phyloP scores from a whole-genome alignment of 1,140 invertebrate genomes.

The Temnothorax nylanderi region DNA sequence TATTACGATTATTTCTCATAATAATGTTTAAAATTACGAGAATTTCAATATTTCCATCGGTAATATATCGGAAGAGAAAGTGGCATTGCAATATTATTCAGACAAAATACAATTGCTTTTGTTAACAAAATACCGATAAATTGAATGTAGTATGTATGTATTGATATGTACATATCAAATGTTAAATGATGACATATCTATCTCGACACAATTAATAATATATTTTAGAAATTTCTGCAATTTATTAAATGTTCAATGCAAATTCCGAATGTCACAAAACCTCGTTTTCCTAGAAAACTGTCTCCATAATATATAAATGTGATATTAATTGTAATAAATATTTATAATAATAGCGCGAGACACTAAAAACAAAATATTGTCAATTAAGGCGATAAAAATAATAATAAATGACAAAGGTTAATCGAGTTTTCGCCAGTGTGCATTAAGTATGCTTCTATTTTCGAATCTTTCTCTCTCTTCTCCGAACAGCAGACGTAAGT shows the following conservation, averaged over 20 bases:
- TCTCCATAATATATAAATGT: neutral
- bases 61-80: slow-evolving; percentile 6
- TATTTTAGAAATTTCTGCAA: slow-evolving; percentile 19
- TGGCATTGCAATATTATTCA: slow-evolving; percentile 20
- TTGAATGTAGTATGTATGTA: slow-evolving; percentile 27
- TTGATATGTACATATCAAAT: neutral
- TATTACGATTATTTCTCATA: neutral
- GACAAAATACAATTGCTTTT: slow-evolving; percentile 34
- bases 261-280: slow-evolving; percentile 1
- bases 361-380: neutral
- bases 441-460: neutral
- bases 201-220: slow-evolving; percentile 27
- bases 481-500: too few species aligned
- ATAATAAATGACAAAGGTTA: neutral
- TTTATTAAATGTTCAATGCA: neutral
- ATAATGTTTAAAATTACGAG: slow-evolving; percentile 15
- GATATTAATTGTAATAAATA: slow-evolving; percentile 3
- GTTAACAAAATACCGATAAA: slow-evolving; percentile 3
- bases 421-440: neutral
- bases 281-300: slow-evolving; percentile 6
- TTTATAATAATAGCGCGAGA: neutral
- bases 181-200: slow-evolving; percentile 38
- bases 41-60: neutral
- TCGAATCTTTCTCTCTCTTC: neutral
- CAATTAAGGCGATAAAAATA: neutral